Percentiles rank a stretch among this genome's conserved stretches.
Conservation (phyloP, 2,113 vertebrate genomes). For the Tonatia bakeri region DNA sequence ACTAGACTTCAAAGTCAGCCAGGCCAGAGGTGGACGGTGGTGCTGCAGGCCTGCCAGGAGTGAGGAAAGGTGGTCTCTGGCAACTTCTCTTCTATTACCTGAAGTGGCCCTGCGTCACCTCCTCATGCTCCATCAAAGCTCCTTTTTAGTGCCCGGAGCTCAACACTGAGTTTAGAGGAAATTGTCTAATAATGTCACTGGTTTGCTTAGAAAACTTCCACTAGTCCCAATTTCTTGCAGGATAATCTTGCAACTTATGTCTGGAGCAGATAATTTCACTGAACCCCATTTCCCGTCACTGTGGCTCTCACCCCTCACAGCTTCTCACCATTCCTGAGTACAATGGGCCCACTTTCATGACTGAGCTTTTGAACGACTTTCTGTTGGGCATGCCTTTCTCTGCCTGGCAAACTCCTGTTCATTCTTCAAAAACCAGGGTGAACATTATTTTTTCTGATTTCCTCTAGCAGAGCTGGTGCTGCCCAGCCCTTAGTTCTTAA, state of each 20-base stretch:
- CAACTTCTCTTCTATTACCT: neutral
- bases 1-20: neutral
- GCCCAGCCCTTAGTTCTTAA: neutral
- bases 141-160: neutral
- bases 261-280: neutral
- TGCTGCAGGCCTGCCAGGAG: neutral
- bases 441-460: neutral
- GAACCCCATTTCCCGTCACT: neutral
- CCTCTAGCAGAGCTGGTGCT: neutral
- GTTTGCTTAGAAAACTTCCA: neutral
- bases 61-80: neutral
- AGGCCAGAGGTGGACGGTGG: neutral
- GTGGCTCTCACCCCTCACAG: neutral
- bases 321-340: neutral
- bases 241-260: no score
- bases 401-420: neutral
- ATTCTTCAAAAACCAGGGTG: neutral
- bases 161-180: neutral
- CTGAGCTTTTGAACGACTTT: neutral
- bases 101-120: neutral
- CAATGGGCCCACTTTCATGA: accelerated
- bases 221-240: neutral
- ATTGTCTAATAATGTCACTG: neutral
- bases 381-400: neutral
- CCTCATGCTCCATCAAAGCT: neutral